phyloP scores from a whole-genome alignment of 2,113 vertebrate genomes.

The Saguinus midas region DNA sequence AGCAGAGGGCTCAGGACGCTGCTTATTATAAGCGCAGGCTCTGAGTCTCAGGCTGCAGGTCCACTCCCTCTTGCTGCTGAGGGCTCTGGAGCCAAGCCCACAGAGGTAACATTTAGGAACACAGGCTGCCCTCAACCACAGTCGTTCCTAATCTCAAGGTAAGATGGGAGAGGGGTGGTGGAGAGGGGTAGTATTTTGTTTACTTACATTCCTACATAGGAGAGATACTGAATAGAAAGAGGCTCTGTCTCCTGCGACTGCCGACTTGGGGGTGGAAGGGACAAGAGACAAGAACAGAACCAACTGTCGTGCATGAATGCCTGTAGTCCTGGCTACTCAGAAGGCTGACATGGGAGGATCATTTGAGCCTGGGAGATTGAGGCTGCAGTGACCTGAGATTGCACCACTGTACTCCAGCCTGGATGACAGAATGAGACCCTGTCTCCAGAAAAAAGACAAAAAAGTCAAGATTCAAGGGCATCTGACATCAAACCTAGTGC shows the following conservation, averaged over 20 bases:
- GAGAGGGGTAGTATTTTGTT: background rate
- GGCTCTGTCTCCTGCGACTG: background rate
- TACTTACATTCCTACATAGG: background rate
- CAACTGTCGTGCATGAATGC: too few species aligned
- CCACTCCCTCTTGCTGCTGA: background rate
- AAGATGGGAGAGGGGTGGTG: background rate
- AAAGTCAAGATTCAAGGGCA: background rate
- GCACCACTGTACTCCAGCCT: too few species aligned
- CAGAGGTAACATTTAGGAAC: background rate
- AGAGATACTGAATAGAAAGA: background rate
- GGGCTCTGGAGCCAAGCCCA: background rate
- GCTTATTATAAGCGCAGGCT: background rate
- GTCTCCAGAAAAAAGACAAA: too few species aligned
- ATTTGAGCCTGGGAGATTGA: too few species aligned
- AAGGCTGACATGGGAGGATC: too few species aligned
- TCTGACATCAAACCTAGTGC: background rate
- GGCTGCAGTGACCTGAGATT: too few species aligned
- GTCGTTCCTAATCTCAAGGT: background rate
- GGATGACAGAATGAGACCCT: too few species aligned
- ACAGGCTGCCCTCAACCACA: background rate
- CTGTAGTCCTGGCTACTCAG: too few species aligned
- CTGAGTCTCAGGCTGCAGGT: background rate
- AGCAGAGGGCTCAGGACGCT: background rate
- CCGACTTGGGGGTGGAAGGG: background rate
- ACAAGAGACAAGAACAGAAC: background rate